Evolutionary conservation across 2,888 invertebrate genomes (phyloP).

Genomic region (Cylloceria caligata): DNA sequence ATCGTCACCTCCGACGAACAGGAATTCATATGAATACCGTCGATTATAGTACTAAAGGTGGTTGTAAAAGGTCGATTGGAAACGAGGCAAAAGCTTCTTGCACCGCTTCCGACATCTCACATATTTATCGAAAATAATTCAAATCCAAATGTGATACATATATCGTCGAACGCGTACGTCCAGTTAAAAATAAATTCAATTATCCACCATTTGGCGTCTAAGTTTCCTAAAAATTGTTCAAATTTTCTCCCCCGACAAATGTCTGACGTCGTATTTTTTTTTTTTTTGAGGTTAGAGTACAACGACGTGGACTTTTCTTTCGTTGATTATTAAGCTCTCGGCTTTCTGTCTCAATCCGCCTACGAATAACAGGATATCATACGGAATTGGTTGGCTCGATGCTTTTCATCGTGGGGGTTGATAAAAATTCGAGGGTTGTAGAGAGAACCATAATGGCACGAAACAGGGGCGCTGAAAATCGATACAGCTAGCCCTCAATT

Average conservation of each 20-base stretch:
- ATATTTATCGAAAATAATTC: conserved; percentile 26
- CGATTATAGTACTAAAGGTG: conserved; percentile 15
- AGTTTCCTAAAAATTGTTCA: not conserved
- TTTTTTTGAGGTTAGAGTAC: conserved; percentile 19
- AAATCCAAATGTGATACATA: conserved; percentile 23
- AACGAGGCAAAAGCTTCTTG: conserved; percentile 2
- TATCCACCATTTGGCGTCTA: not conserved
- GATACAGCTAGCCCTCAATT: conserved; percentile 13
- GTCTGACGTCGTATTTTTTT: conserved; percentile 20
- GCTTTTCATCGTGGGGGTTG: conserved; percentile 35
- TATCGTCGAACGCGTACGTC: not conserved
- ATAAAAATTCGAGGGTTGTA: conserved; percentile 38
- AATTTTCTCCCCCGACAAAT: not conserved
- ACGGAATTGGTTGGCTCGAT: conserved; percentile 53
- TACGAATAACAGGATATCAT: conserved; percentile 75
- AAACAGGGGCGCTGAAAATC: conserved; percentile 37
- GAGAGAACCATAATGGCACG: not conserved
- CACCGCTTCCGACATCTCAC: conserved; percentile 3
- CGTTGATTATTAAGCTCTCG: conserved; percentile 47
- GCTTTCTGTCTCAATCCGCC: conserved; percentile 78
- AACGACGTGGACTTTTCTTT: conserved; percentile 53
- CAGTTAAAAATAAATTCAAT: not conserved
- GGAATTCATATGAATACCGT: conserved; percentile 75
- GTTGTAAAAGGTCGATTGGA: not conserved
- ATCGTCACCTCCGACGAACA: conserved; percentile 79